These are phyloP conservation scores for Lynx canadensis DNA, from an alignment of 2,113 vertebrate species.

Conservation along the genomic window DNA sequence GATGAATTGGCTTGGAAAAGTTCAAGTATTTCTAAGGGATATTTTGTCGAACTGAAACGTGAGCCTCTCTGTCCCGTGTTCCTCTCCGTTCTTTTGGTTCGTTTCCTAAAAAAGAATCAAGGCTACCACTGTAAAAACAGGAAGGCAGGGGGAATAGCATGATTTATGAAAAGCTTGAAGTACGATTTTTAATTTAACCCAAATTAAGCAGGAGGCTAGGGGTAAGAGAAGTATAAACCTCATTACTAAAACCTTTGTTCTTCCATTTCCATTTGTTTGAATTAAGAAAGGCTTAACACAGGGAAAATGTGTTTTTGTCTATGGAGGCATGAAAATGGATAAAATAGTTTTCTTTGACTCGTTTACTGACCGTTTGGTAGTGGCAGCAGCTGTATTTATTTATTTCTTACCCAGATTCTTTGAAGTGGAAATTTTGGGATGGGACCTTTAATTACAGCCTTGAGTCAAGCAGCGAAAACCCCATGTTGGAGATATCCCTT, in stretches of 20 bases:
- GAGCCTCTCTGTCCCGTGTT: not conserved
- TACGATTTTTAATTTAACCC: not conserved
- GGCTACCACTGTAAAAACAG: not conserved
- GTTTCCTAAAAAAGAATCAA: conserved; percentile 63
- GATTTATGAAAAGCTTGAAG: not conserved
- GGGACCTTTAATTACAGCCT: not conserved
- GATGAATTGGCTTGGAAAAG: conserved; percentile 33
- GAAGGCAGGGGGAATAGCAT: not conserved
- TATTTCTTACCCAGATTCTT: conserved; percentile 42
- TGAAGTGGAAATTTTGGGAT: conserved; percentile 47
- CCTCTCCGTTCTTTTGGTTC: conserved; percentile 23
- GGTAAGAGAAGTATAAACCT: not conserved
- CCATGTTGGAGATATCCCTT: not conserved
- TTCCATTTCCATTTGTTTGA: not conserved
- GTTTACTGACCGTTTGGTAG: conserved; percentile 26
- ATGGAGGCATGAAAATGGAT: not conserved
- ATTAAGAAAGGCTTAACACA: not conserved
- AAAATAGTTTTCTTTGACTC: not conserved
- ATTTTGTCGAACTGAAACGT: conserved; percentile 54
- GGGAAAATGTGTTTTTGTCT: not conserved
- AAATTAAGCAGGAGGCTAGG: not conserved
- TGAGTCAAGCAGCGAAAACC: not conserved
- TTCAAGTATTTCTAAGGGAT: conserved; percentile 18
- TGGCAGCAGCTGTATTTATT: conserved; percentile 10
- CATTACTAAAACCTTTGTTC: not conserved